Base-by-base conservation (phyloP, 1,140 invertebrate species). In the Bombus waltoni region DNA sequence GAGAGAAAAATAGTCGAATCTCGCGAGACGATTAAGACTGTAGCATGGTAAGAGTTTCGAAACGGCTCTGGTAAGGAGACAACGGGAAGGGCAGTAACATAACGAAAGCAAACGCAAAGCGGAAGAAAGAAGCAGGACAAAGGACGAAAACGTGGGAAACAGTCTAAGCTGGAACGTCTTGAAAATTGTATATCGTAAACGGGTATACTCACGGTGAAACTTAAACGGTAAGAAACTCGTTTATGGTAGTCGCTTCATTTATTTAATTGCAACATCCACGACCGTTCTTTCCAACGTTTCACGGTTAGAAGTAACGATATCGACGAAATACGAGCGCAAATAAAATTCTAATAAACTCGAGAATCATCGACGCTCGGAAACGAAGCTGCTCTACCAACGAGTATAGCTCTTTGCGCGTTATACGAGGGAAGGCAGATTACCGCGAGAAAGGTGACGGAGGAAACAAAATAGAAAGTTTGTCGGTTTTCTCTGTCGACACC, bases 11-110 rank as follows among this genome's bases (percentile, higher is more conserved):
- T 79, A n/a, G 62, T 32, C 70, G 65, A 70, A 70, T 47, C 66
- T 79, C 68, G 66, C 35, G 70, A 77, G 70, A 18, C 40, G 40
- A 42, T 42, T 40, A 40, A 13, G 25, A 53, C 44, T 83, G 59
- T 57, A 15, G 70, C 57, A 79, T 81, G 65, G 76, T 73, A 18
- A 81, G 83, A 87, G 44, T 81, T 89, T 83, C 28, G 73, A 65
- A 76, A 53, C 65, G 28, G 22, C 10, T 81, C 4, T 15, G 38
- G 18, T 57, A 70, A 88, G 53, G 73, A 74, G 32, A 35, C 77
- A 68, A 40, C 53, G 71, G 28, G 42, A 32, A 3, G 40, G 35
- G 35, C 32, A 22, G 70, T 73, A 35, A 85, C 40, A 88, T 75
- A 88, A 88, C 77, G 77, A 35, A 44, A 38, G 25, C 13, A 22